These are phyloP conservation scores for Tragelaphus strepsiceros DNA, from an alignment of 2,113 vertebrate species.

Conservation along the genomic window DNA sequence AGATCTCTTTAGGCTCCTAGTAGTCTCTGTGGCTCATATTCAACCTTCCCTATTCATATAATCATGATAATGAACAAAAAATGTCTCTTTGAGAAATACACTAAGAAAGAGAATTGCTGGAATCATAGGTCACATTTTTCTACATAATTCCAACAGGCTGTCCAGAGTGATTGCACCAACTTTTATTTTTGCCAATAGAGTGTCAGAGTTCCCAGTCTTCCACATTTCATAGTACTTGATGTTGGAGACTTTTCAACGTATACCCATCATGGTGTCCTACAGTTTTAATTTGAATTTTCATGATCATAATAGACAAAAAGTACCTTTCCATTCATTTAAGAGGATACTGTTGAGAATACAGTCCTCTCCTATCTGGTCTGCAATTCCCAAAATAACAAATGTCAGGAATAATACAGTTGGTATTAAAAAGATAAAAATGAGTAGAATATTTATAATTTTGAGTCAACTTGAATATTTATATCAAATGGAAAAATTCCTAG, in stretches of 20 bases:
- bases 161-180: no score
- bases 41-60: conserved; percentile 59
- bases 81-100: conserved; percentile 60
- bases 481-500: not conserved
- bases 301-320: not conserved
- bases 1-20: conserved; percentile 40
- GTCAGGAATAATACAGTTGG: not conserved
- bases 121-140: not conserved
- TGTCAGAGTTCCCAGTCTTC: not conserved
- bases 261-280: not conserved
- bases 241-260: not conserved
- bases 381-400: not conserved
- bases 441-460: not conserved
- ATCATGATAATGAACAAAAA: conserved; percentile 76
- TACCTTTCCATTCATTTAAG: not conserved
- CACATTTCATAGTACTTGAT: fast-evolving
- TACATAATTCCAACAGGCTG: no score
- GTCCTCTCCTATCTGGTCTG: not conserved
- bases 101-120: not conserved
- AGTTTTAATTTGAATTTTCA: not conserved
- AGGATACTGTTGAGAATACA: not conserved
- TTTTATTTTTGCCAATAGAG: fast-evolving
- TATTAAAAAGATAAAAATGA: not conserved
- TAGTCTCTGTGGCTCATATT: conserved; percentile 53
- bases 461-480: not conserved